Conservation (phyloP, 2,888 invertebrate species). For the Vanessa cardui region DNA sequence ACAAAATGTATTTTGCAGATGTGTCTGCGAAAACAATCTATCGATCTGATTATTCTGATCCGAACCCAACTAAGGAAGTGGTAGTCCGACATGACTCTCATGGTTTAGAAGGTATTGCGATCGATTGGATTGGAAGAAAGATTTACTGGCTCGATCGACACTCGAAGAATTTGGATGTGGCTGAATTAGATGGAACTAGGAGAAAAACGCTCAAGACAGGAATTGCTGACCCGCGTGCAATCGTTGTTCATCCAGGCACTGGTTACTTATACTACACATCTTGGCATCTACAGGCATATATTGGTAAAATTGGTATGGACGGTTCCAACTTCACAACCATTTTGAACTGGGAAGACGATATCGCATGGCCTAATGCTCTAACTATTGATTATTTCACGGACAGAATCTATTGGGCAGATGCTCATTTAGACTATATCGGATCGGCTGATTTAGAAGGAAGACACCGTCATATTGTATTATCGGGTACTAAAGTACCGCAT, state of each 20-base stretch:
- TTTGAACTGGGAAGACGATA: slow-evolving; percentile 95
- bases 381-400: slow-evolving; percentile 98
- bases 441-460: slow-evolving; percentile 96
- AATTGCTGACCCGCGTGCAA: slow-evolving; percentile 96
- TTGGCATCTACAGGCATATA: slow-evolving; percentile 97
- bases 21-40: slow-evolving; percentile 97
- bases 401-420: slow-evolving; percentile 98
- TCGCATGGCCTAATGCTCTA: slow-evolving; percentile 99
- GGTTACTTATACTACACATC: slow-evolving; percentile 98
- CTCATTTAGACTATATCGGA: slow-evolving; percentile 98
- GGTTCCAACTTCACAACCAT: slow-evolving; percentile 95
- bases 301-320: slow-evolving; percentile 98
- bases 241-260: slow-evolving; percentile 96
- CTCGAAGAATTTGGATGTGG: slow-evolving; percentile 96
- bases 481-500: slow-evolving; percentile 93
- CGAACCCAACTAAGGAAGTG: slow-evolving; percentile 87
- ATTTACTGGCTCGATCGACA: slow-evolving; percentile 98
- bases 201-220: slow-evolving; percentile 94
- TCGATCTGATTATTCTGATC: slow-evolving; percentile 85
- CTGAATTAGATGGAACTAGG: slow-evolving; percentile 95
- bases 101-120: slow-evolving; percentile 97
- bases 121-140: slow-evolving; percentile 98
- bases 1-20: slow-evolving; percentile 97
- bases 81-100: slow-evolving; percentile 96
- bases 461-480: slow-evolving; percentile 91